Percentiles rank a stretch among this genome's conserved stretches.
phyloP scores from a whole-genome alignment of 1,140 invertebrate genomes.

The Zaprionus ornatus region DNA sequence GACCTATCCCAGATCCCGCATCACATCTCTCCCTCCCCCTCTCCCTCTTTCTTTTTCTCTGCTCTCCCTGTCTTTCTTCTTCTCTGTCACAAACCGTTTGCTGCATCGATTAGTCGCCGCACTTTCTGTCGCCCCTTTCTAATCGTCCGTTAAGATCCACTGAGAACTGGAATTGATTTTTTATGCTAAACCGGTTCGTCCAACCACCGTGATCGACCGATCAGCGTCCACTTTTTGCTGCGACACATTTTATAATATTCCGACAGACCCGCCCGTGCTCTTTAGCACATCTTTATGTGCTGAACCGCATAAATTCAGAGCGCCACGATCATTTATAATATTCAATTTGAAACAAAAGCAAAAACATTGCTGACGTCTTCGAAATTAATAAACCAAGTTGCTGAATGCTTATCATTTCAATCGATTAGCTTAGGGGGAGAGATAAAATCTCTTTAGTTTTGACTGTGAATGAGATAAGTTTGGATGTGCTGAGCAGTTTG shows the following conservation, averaged over 20 bases:
- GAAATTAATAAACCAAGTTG: neutral
- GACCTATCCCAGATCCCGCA: neutral
- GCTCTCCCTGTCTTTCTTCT: no score
- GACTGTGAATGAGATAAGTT: neutral
- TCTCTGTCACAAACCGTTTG: slow-evolving; percentile 19
- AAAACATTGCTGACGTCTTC: slow-evolving; percentile 12
- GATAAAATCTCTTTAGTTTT: neutral
- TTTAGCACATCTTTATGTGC: slow-evolving; percentile 45
- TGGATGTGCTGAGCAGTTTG: no score
- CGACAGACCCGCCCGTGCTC: slow-evolving; percentile 31
- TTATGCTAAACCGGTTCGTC: slow-evolving; percentile 51
- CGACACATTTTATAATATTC: slow-evolving; percentile 28
- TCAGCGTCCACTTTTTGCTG: slow-evolving; percentile 6
- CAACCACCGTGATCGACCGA: slow-evolving; percentile 3
- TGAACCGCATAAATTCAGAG: slow-evolving; percentile 42
- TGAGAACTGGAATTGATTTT: slow-evolving; percentile 22
- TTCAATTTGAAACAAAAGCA: slow-evolving; percentile 16
- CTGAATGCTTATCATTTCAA: neutral
- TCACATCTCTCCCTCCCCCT: neutral
- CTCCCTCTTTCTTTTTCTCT: no score
- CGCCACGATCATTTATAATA: slow-evolving; percentile 39
- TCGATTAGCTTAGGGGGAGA: neutral
- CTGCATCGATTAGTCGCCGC: slow-evolving; percentile 35
- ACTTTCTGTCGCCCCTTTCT: slow-evolving; percentile 27
- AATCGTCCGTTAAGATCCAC: slow-evolving; percentile 24